phyloP scores from a whole-genome alignment of 2,888 invertebrate genomes.

The Mylabris sibirica region DNA sequence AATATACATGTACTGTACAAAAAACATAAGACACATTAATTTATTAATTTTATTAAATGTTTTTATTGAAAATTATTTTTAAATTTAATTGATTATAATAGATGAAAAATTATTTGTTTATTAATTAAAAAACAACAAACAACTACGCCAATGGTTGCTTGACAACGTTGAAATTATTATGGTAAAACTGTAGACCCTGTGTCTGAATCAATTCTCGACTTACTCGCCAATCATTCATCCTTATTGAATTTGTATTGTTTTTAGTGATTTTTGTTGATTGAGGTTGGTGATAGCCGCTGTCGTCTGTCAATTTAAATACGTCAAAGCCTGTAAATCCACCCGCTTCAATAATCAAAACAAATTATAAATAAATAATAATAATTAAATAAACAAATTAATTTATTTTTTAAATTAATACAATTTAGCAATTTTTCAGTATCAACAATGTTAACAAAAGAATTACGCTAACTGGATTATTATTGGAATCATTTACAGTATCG shows the following conservation, averaged over 20 bases:
- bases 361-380: conserved; percentile 9
- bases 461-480: background rate
- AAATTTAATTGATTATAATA: too few relatives aligned
- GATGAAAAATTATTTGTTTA: too few relatives aligned
- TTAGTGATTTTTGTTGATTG: background rate
- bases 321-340: background rate
- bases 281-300: background rate
- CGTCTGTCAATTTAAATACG: background rate
- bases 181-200: too few relatives aligned
- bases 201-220: too few relatives aligned
- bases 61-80: too few relatives aligned
- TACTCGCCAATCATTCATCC: too few relatives aligned
- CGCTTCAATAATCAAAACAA: conserved; percentile 9
- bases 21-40: too few relatives aligned
- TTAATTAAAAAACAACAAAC: too few relatives aligned
- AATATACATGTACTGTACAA: too few relatives aligned
- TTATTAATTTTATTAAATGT: too few relatives aligned
- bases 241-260: background rate
- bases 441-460: background rate
- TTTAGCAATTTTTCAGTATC: background rate
- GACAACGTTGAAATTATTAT: background rate
- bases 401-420: background rate
- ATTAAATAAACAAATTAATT: background rate
- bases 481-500: background rate
- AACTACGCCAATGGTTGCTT: too few relatives aligned